These are phyloP conservation scores for Sparus aurata DNA, from an alignment of 2,797 vertebrate species.

Conservation along the genomic window DNA sequence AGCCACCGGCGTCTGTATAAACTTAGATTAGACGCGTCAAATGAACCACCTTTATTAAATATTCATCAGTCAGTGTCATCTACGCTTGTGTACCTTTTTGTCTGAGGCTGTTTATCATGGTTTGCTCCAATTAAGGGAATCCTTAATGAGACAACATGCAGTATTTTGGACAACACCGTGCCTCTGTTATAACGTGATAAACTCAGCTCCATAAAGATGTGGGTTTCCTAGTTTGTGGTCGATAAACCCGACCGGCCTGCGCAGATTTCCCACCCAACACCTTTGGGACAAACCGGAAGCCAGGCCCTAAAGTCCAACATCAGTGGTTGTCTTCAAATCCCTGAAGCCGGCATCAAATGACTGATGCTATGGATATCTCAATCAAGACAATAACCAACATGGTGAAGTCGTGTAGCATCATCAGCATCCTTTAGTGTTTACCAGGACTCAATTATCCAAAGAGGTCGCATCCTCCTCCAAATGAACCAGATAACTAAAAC, in stretches of 20 bases:
- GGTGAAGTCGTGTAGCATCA: too few species aligned
- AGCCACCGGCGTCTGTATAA: not conserved
- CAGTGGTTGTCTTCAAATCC: too few species aligned
- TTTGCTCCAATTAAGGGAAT: not conserved
- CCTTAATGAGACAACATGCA: not conserved
- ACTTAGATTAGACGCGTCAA: not conserved
- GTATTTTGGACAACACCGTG: not conserved
- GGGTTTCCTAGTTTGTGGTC: not conserved
- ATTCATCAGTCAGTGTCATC: slow-evolving; percentile 2
- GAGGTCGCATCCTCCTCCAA: too few species aligned
- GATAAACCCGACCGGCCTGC: too few species aligned
- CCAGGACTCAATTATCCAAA: too few species aligned
- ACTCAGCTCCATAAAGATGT: not conserved
- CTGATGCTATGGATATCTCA: too few species aligned
- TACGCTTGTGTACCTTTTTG: not conserved
- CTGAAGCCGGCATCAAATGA: too few species aligned
- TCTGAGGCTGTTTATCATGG: not conserved
- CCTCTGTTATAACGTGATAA: not conserved
- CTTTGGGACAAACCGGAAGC: not conserved
- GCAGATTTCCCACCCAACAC: not conserved
- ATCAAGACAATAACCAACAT: too few species aligned
- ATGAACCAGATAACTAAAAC: too few species aligned
- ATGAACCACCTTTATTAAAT: not conserved
- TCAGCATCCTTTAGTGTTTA: too few species aligned
- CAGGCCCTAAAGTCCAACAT: not conserved